Conservation (phyloP, 2,797 vertebrate genomes). For the Cuculus canorus region DNA sequence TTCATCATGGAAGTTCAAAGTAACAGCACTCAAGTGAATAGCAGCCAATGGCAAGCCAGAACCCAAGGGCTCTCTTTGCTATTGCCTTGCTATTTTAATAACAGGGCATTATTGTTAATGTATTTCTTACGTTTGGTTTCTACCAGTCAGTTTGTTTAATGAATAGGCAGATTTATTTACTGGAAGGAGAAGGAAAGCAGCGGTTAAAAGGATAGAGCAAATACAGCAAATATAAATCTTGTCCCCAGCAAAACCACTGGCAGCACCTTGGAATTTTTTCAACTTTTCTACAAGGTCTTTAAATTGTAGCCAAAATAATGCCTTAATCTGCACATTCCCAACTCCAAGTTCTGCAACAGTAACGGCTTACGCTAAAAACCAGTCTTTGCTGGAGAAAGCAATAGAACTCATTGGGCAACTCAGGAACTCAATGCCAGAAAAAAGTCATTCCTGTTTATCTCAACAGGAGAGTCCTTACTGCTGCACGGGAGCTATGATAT, state of each 20-base stretch:
- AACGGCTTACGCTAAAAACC: background rate
- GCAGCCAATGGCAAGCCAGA: background rate
- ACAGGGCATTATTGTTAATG: constrained; percentile 33
- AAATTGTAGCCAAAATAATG: constrained; percentile 53
- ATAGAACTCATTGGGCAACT: background rate
- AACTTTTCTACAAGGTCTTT: constrained; percentile 50
- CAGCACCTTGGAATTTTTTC: constrained; percentile 49
- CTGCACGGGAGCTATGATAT: background rate
- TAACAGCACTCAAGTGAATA: background rate
- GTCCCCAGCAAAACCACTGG: constrained; percentile 35
- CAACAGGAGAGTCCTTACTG: background rate
- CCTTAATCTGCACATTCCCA: constrained; percentile 34
- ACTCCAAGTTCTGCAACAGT: background rate
- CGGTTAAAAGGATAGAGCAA: constrained; percentile 50
- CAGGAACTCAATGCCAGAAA: background rate
- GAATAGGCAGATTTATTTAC: constrained; percentile 57
- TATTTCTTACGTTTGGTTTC: constrained; percentile 35
- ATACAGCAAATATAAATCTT: constrained; percentile 47
- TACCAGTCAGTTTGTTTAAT: constrained; percentile 57
- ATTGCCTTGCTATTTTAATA: constrained; percentile 42
- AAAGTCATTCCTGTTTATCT: background rate
- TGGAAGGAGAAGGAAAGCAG: constrained; percentile 42
- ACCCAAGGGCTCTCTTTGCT: background rate
- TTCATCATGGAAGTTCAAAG: background rate
- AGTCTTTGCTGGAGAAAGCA: background rate